phyloP scores from a whole-genome alignment of 2,888 invertebrate species.

The Leucophora obtusa region DNA sequence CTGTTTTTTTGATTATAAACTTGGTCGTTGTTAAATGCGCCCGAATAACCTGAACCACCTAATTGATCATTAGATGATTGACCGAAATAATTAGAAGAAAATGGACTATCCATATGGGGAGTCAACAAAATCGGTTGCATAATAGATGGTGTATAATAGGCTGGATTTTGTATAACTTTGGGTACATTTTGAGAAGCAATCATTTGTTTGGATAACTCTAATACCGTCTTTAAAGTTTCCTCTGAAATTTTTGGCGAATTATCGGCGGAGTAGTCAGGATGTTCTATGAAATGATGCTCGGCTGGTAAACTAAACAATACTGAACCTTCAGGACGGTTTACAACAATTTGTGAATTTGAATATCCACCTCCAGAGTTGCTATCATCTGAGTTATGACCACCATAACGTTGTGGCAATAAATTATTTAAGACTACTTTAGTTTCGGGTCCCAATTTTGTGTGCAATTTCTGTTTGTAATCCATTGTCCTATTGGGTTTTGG shows the following conservation, averaged over 20 bases:
- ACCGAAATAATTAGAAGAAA: conserved; percentile 67
- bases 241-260: conserved; percentile 76
- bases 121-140: conserved; percentile 76
- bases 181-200: conserved; percentile 76
- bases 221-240: conserved; percentile 77
- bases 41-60: conserved; percentile 4
- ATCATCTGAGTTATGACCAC: conserved; percentile 7
- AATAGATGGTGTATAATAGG: conserved; percentile 72
- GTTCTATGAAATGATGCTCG: conserved; percentile 60
- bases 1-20: conserved; percentile 18
- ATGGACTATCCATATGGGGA: conserved; percentile 66
- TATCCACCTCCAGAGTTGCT: conserved; percentile 67
- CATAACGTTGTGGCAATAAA: conserved; percentile 67
- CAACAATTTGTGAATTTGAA: conserved; percentile 77
- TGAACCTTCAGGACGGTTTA: conserved; percentile 77
- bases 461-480: conserved; percentile 49
- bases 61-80: conserved; percentile 8
- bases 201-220: conserved; percentile 78
- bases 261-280: conserved; percentile 64
- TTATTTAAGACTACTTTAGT: conserved; percentile 73
- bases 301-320: conserved; percentile 73
- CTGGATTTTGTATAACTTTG: conserved; percentile 72
- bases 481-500: conserved; percentile 26
- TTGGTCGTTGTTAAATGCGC: neutral
- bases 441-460: conserved; percentile 71